A percentile compares a stretch with the other conserved stretches of the same genome.
Evolutionary conservation across 2,797 vertebrate species (phyloP).

Genomic region (Hippopotamyrus pictus): DNA sequence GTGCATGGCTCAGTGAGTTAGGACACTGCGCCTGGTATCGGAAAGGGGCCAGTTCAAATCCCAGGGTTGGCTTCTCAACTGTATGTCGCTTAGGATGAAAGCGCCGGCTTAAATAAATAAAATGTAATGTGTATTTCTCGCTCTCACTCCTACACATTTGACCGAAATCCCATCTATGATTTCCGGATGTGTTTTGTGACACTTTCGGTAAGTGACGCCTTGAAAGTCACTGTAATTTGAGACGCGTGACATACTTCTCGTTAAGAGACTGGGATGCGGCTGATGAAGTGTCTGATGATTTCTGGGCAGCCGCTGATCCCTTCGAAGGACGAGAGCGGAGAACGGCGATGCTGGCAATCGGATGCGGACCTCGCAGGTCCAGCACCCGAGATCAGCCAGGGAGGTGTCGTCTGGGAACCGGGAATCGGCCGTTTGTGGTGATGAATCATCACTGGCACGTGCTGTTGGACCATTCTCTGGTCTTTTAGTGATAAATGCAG

Average conservation of each 20-base stretch:
- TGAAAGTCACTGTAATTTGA: not conserved
- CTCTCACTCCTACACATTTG: not conserved
- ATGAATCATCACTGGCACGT: not conserved
- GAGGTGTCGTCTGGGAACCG: not conserved
- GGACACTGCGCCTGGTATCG: not conserved
- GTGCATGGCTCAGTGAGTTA: not conserved
- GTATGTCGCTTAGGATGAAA: not conserved
- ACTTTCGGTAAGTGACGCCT: constrained; percentile 3
- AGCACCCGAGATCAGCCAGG: not conserved
- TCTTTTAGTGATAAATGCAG: not conserved
- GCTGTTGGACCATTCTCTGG: not conserved
- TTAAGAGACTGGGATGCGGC: not conserved
- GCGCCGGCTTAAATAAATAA: not conserved
- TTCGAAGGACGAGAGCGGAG: not conserved
- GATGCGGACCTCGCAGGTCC: not conserved
- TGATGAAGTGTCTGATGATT: not conserved
- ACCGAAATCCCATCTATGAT: not conserved
- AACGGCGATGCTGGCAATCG: not conserved
- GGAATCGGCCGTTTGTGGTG: not conserved
- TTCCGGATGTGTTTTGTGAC: constrained; percentile 1
- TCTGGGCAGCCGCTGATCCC: not conserved
- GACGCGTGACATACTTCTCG: not conserved
- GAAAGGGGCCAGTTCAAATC: not conserved
- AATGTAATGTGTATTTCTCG: not conserved
- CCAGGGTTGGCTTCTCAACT: not conserved